These are phyloP conservation scores for Tetranychus truncatus DNA, from an alignment of 2,888 invertebrate species.

Conservation along the genomic window DNA sequence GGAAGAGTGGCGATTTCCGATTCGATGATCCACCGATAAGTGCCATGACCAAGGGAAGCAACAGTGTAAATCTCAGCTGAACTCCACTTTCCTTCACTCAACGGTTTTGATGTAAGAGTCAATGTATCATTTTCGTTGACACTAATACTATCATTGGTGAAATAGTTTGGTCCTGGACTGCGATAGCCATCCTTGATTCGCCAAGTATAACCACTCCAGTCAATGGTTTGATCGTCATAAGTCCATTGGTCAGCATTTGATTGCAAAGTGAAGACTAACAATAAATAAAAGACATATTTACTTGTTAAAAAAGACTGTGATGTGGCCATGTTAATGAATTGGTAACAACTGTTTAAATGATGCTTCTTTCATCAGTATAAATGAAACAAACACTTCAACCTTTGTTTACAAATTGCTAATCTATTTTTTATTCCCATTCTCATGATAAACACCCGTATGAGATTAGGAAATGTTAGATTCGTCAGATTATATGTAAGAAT, in stretches of 20 bases:
- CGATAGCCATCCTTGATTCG: background rate
- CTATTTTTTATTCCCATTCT: too few relatives aligned
- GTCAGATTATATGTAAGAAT: too few relatives aligned
- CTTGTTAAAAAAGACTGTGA: too few relatives aligned
- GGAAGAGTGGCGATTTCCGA: background rate
- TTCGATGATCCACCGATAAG: background rate
- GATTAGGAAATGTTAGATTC: too few relatives aligned
- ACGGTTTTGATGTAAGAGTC: background rate
- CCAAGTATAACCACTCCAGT: background rate
- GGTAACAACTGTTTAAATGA: too few relatives aligned
- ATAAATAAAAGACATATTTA: too few relatives aligned
- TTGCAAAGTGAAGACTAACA: too few relatives aligned
- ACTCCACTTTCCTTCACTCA: background rate
- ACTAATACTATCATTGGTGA: background rate
- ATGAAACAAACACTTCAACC: too few relatives aligned
- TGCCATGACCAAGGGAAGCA: background rate
- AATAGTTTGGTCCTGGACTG: background rate
- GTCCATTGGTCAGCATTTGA: background rate
- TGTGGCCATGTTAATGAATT: too few relatives aligned
- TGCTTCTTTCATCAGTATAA: too few relatives aligned
- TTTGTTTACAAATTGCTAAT: too few relatives aligned
- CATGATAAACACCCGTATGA: too few relatives aligned
- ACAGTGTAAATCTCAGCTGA: background rate
- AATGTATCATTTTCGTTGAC: background rate
- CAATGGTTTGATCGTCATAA: background rate